Evolutionary conservation across 2,797 vertebrate genomes (phyloP).

Genomic region (Myotis daubentonii): DNA sequence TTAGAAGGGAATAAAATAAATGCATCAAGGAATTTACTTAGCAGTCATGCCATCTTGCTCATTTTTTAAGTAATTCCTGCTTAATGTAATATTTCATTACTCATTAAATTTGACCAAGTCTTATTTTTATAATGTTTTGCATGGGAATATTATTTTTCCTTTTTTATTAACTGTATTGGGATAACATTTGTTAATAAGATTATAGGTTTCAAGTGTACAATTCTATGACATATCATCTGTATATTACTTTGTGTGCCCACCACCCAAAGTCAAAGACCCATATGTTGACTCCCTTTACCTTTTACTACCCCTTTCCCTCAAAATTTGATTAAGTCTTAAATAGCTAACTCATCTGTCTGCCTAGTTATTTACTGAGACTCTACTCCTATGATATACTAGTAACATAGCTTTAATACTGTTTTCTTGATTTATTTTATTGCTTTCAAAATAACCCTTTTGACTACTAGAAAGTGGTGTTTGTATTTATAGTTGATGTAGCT

Average conservation of each 20-base stretch:
- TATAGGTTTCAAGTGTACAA: neutral
- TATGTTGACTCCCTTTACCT: neutral
- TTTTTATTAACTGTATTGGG: neutral
- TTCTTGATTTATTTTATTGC: slow-evolving; percentile 25
- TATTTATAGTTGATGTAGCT: neutral
- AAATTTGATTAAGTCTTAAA: slow-evolving; percentile 28
- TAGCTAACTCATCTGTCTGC: neutral
- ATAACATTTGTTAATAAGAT: neutral
- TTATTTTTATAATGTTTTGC: neutral
- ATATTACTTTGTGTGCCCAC: neutral
- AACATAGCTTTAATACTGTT: neutral
- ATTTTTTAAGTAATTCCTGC: slow-evolving; percentile 49
- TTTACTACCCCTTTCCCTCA: neutral
- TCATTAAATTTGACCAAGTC: slow-evolving; percentile 12
- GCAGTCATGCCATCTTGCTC: neutral
- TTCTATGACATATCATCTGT: neutral
- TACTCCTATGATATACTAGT: neutral
- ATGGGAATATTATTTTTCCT: neutral
- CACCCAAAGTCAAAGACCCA: neutral
- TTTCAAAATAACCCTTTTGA: neutral
- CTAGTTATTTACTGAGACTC: neutral
- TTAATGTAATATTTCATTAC: slow-evolving; percentile 8
- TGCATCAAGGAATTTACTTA: slow-evolving; percentile 17
- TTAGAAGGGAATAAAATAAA: slow-evolving; percentile 2
- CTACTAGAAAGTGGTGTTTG: neutral